A percentile compares a stretch with the other conserved stretches of the same genome.
phyloP scores from a whole-genome alignment of 2,113 vertebrate genomes.

The Periophthalmus modestus region DNA sequence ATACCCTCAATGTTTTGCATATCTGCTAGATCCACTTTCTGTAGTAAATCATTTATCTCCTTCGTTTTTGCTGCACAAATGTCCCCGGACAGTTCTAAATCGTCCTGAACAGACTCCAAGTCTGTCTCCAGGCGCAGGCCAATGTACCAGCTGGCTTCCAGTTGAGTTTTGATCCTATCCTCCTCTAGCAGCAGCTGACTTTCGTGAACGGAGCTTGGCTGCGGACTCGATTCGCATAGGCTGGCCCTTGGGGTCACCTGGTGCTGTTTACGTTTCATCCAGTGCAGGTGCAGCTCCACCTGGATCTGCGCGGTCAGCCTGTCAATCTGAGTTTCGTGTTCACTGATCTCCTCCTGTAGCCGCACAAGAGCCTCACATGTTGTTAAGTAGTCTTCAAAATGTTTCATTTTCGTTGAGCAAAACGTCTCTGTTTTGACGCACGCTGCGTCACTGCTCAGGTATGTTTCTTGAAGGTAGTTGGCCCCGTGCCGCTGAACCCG shows the following conservation, averaged over 20 bases:
- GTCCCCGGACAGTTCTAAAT: slow-evolving; percentile 83
- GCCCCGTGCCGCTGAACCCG: slow-evolving; percentile 85
- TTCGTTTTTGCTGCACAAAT: slow-evolving; percentile 80
- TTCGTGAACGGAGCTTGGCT: slow-evolving; percentile 39
- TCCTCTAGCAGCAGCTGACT: slow-evolving; percentile 80
- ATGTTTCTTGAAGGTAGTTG: slow-evolving; percentile 95
- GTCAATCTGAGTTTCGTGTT: slow-evolving; percentile 84
- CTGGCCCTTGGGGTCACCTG: slow-evolving; percentile 70
- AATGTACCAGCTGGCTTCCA: slow-evolving; percentile 90
- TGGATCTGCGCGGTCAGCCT: slow-evolving; percentile 83
- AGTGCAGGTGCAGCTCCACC: slow-evolving; percentile 89
- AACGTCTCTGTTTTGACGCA: slow-evolving; percentile 13
- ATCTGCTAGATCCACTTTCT: slow-evolving; percentile 77
- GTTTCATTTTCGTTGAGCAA: slow-evolving; percentile 44
- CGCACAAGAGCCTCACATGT: slow-evolving; percentile 79
- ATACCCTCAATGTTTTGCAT: slow-evolving; percentile 19
- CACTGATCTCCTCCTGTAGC: slow-evolving; percentile 84
- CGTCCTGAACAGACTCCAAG: slow-evolving; percentile 82
- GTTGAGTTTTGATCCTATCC: slow-evolving; percentile 86
- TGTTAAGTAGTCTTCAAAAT: slow-evolving; percentile 75
- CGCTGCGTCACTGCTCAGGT: slow-evolving; percentile 67
- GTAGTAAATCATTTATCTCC: slow-evolving; percentile 84
- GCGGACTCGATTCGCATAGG: background rate
- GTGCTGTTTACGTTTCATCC: slow-evolving; percentile 86
- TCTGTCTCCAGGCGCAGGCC: slow-evolving; percentile 90